A percentile compares a stretch with the other conserved stretches of the same genome.
These are phyloP conservation scores for Tupaia chinensis DNA, from an alignment of 2,113 vertebrate genomes.

Conservation along the genomic window DNA sequence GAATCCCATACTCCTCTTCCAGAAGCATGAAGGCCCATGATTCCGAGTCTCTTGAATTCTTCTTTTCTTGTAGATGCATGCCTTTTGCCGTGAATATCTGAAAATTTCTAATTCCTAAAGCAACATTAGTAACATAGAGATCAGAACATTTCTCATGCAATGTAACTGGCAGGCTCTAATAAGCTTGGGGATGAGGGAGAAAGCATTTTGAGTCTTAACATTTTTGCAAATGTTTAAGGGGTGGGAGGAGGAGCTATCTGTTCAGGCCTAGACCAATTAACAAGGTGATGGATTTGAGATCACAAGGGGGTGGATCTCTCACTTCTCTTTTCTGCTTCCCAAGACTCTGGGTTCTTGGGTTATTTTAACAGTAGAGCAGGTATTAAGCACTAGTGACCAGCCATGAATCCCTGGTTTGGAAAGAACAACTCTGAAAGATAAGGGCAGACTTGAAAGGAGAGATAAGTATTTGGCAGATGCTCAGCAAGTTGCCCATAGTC, in stretches of 20 bases:
- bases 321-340: background rate
- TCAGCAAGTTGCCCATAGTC: background rate
- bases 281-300: background rate
- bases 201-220: background rate
- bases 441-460: background rate
- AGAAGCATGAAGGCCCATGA: background rate
- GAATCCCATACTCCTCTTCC: background rate
- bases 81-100: background rate
- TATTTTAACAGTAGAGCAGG: background rate
- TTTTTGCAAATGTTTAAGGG: background rate
- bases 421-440: background rate
- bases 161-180: background rate
- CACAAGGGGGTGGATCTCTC: background rate
- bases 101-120: conserved; percentile 23
- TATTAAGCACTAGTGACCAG: background rate
- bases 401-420: background rate
- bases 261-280: background rate
- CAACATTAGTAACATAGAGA: background rate
- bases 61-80: background rate
- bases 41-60: background rate
- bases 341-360: background rate
- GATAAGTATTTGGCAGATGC: background rate
- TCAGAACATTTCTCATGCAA: background rate
- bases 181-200: background rate
- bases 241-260: background rate